Evolutionary conservation across 2,888 invertebrate genomes (phyloP), one percentile per base, ranked within the genome.

Genomic region (Tanytarsus gracilentus): DNA sequence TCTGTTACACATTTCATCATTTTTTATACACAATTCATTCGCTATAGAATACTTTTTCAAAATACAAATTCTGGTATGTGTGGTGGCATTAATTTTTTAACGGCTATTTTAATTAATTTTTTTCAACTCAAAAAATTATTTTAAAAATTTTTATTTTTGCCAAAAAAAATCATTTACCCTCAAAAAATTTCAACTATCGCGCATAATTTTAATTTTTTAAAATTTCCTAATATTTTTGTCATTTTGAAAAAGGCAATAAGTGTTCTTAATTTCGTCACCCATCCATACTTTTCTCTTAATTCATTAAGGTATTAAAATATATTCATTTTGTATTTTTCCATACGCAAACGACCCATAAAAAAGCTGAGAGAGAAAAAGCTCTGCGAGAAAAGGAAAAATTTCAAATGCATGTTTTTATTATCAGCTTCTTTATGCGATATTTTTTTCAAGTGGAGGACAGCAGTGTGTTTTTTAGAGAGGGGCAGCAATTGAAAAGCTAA

Each of bases 231-330:
- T 56, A 56, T 61, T 55, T 18, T 61, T 29, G 29, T 61, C 23
- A 36, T 25, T 50, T 71, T 70, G 70, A 68, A 74, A 68, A 62
- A 74, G 68, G 71, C 72, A 74, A 65, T 74, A 76, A 64, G 71
- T 73, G 62, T 72, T 27, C 40, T 58, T 48, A 58, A 56, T 56
- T 16, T 56, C 48, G 27, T 58, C 23, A 23, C 18, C n/a, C n/a
- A n/a, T 51, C 9, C 8, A 9, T 7, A 16, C 39, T 55, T 39
- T 55, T 30, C 30, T 30, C 48, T 58, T 58, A 25, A 16, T 25
- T 27, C 14, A n/a, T 53, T 25, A 48, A 58, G 58, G 58, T 58
- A 58, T 58, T 58, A 58, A 58, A 58, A 58, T 58, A 58, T 58
- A 58, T 48, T 26, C 23, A 18, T 44, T 18, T 18, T 8, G 18